Evolutionary conservation across 2,113 vertebrate species (phyloP).

Genomic region (Chionis minor): DNA sequence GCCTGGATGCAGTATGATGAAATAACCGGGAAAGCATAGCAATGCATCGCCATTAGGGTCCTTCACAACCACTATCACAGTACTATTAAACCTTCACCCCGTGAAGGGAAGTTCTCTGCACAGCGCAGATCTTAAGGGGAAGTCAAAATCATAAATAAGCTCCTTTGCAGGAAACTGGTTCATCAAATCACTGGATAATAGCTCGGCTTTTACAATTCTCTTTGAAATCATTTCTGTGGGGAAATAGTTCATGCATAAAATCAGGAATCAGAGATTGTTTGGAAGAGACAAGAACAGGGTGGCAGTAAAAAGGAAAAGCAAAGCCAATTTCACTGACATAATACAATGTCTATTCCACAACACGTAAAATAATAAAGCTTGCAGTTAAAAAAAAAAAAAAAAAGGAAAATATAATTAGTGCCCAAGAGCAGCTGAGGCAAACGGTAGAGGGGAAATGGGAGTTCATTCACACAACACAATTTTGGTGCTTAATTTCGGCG

Average conservation of each 20-base stretch:
- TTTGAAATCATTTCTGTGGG: not conserved
- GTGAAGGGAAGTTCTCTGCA: not conserved
- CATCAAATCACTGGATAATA: not conserved
- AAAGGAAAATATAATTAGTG: not conserved
- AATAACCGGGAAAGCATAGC: not conserved
- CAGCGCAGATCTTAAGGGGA: not conserved
- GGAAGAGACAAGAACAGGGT: not conserved
- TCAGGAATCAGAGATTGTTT: not conserved
- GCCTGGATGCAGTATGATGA: not conserved
- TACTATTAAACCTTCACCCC: not conserved
- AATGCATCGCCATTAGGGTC: fast-evolving
- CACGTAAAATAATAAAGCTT: not conserved
- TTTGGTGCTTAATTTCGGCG: not conserved
- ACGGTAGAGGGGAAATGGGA: not conserved
- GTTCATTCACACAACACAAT: not conserved
- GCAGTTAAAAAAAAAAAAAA: not conserved
- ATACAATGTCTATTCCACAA: not conserved
- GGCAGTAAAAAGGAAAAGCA: not conserved
- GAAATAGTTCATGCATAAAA: not conserved
- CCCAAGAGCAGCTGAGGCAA: not conserved
- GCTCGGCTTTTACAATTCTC: not conserved
- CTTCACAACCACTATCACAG: not conserved
- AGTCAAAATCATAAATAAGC: not conserved
- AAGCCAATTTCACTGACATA: not conserved
- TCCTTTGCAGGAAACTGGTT: not conserved